Evolutionary conservation across 2,113 vertebrate species (phyloP), one percentile per base, ranked within the genome.

Genomic region (Gila orcuttii): DNA sequence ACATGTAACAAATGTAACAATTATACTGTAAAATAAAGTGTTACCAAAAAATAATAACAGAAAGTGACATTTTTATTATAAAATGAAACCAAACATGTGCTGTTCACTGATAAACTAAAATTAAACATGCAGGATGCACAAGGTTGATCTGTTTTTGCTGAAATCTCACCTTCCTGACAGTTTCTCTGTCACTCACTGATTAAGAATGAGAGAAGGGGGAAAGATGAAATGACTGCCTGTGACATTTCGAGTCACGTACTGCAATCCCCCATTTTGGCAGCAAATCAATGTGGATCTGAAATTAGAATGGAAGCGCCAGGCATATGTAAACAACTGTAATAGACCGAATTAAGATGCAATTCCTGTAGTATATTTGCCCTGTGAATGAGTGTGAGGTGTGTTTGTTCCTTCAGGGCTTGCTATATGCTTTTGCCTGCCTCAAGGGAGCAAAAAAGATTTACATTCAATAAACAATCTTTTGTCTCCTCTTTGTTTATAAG

Each of bases 301-400:
- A 52, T 82, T 45, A 69, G 25, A 82, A 68, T 3, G 2, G 79
- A 69, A n/a, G 79, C 9, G 3, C 39, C 59, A 6, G 15, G 9
- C 79, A 66, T 28, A 66, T 33, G 45, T 69, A 82, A 80, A 82
- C 25, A 82, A 33, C n/a, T 69, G 39, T 81, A 81, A 42, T 42
- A 45, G 33, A 62, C 33, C 2, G 7, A 62, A 81, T 81, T 81
- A 81, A 42, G 2, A 68, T 68, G 42, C 45, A 11, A 52, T 68
- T 82, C 79, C 42, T 50, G 9, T 3, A 50, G 17, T 66, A 17
- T 13, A 9, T 42, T 82, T 50, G 45, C 25, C 17, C n/a, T 82
- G 28, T 82, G 62, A 82, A 82, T 52, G 28, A 21, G 19, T 82
- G 39, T 64, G 57, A 47, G 45, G 13, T 42, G 36, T 45, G 9